Conservation (phyloP, 2,113 vertebrate species). For the Leucopternis melanops region DNA sequence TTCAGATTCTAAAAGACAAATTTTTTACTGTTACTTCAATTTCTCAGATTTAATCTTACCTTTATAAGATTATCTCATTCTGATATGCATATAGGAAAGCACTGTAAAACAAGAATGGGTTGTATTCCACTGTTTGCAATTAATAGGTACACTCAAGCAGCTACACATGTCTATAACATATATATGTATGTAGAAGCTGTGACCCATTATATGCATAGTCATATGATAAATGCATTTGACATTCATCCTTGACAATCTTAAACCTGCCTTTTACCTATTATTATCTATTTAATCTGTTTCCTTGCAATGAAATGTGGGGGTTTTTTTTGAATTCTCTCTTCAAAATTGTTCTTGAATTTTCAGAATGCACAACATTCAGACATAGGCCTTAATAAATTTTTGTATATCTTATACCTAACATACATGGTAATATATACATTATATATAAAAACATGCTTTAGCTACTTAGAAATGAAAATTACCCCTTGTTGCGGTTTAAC, state of each 20-base stretch:
- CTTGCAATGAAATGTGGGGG: background rate
- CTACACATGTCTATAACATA: background rate
- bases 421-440: background rate
- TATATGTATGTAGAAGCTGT: background rate
- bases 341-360: background rate
- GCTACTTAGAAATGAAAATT: background rate
- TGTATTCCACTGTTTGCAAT: background rate
- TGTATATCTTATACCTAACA: background rate
- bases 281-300: background rate
- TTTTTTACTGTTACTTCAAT: background rate
- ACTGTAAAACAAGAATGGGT: background rate
- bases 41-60: background rate
- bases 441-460: background rate
- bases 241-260: background rate
- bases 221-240: background rate
- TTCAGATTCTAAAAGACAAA: background rate
- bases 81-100: background rate
- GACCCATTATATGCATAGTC: background rate
- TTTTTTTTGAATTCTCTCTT: background rate
- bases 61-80: background rate
- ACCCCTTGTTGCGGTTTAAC: no score
- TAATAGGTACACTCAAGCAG: background rate
- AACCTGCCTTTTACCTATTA: background rate
- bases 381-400: slow-evolving; percentile 21
- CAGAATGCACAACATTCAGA: background rate